Evolutionary conservation across 2,113 vertebrate genomes (phyloP).

Genomic region (Salvelinus alpinus): DNA sequence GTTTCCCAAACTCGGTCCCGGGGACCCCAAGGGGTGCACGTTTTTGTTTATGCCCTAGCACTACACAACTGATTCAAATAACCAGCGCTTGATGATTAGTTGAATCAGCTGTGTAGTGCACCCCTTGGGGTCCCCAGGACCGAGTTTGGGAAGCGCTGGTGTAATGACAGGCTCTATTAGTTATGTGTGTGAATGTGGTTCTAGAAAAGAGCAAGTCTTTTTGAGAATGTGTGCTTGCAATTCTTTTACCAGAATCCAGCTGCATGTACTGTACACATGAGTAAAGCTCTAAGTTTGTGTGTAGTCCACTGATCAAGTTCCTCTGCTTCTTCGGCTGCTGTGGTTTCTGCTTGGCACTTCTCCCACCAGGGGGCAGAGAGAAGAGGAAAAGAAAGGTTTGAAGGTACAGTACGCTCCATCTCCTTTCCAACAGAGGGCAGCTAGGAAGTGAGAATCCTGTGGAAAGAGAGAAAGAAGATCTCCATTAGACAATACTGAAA

Average conservation of each 20-base stretch:
- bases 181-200: constrained; percentile 38
- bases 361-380: constrained; percentile 16
- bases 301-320: constrained; percentile 57
- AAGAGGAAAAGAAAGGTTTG: not conserved
- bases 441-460: constrained; percentile 60
- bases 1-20: no score
- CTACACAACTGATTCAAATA: no score
- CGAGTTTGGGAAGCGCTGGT: no score
- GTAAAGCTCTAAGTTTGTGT: constrained; percentile 2
- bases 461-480: not conserved
- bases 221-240: constrained; percentile 30
- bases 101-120: no score
- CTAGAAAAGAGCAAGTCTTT: constrained; percentile 36
- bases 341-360: constrained; percentile 8
- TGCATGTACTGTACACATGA: not conserved
- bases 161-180: constrained; percentile 37
- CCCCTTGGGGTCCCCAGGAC: no score
- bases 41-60: no score
- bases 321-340: constrained; percentile 45
- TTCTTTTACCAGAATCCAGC: constrained; percentile 7
- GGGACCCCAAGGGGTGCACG: no score
- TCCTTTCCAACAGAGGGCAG: constrained; percentile 54
- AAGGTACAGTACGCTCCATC: not conserved
- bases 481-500: not conserved
- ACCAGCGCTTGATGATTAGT: no score